Conservation (phyloP, 2,888 invertebrate genomes). For the Nephrocerus scutellatus region DNA sequence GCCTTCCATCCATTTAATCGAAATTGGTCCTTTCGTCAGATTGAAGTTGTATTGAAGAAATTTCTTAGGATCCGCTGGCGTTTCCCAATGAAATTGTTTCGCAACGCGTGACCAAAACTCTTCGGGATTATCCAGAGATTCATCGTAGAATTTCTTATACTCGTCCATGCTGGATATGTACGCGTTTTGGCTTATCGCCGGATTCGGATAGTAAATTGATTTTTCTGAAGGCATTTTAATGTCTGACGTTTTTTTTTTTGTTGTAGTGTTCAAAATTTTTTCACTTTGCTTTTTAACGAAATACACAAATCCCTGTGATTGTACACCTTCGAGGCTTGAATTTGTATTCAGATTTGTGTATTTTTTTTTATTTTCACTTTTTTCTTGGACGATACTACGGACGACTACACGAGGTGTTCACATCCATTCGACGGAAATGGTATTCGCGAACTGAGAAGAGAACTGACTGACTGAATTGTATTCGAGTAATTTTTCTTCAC, state of each 20-base stretch:
- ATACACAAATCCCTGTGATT: too few relatives aligned
- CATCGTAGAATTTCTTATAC: slow-evolving; percentile 75
- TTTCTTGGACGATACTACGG: too few relatives aligned
- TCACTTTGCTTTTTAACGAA: not conserved
- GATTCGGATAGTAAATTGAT: slow-evolving; percentile 54
- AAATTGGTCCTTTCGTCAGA: slow-evolving; percentile 78
- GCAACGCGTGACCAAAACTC: slow-evolving; percentile 91
- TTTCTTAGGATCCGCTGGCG: slow-evolving; percentile 62
- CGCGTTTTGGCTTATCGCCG: slow-evolving; percentile 53
- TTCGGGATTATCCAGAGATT: slow-evolving; percentile 81
- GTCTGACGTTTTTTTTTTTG: not conserved
- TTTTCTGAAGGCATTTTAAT: slow-evolving; percentile 54
- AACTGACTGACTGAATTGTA: too few relatives aligned
- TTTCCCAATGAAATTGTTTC: slow-evolving; percentile 91
- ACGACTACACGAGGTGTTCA: too few relatives aligned
- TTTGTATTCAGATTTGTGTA: too few relatives aligned
- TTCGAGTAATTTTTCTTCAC: too few relatives aligned
- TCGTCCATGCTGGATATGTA: slow-evolving; percentile 65
- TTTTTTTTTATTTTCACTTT: too few relatives aligned
- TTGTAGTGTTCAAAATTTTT: not conserved
- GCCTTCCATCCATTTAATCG: slow-evolving; percentile 91
- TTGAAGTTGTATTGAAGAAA: slow-evolving; percentile 91
- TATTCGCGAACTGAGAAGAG: too few relatives aligned
- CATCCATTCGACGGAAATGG: too few relatives aligned
- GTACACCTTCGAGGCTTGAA: too few relatives aligned